Percentiles rank a stretch among this genome's conserved stretches.
These are phyloP conservation scores for Lagopus leucura DNA, from an alignment of 2,113 vertebrate genomes.

Conservation along the genomic window DNA sequence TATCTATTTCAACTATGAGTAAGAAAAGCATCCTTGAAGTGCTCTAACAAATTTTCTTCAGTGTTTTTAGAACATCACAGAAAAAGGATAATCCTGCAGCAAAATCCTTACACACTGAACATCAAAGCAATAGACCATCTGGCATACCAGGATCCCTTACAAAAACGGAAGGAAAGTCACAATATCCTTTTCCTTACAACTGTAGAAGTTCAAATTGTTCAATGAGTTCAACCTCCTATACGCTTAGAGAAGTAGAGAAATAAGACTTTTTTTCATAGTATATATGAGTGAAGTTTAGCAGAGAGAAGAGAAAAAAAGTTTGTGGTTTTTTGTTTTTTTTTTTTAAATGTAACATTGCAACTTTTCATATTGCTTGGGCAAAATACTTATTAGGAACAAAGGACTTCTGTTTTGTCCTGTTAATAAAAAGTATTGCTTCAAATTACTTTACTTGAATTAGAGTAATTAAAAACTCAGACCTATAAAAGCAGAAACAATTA, in stretches of 20 bases:
- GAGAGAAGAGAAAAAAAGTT: background rate
- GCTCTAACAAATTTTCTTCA: background rate
- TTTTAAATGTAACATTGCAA: background rate
- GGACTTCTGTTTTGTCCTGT: background rate
- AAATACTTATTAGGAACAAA: background rate
- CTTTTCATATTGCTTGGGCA: background rate
- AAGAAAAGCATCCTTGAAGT: background rate
- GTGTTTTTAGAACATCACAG: background rate
- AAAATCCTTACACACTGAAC: background rate
- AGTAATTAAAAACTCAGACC: background rate
- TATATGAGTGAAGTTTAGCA: rapidly evolving
- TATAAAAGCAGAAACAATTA: background rate
- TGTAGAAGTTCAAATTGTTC: background rate
- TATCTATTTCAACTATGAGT: background rate
- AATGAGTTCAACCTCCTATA: background rate
- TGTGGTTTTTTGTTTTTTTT: too few relatives aligned
- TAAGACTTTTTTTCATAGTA: background rate
- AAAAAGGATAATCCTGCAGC: background rate
- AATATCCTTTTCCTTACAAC: background rate
- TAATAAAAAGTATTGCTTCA: background rate
- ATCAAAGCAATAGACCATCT: background rate
- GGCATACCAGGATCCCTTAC: background rate
- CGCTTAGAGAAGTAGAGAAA: background rate
- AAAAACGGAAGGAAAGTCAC: background rate
- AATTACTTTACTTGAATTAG: background rate